Percentiles rank a stretch among this genome's conserved stretches.
Evolutionary conservation across 2,797 vertebrate species (phyloP).

Genomic region (Streptopelia turtur): DNA sequence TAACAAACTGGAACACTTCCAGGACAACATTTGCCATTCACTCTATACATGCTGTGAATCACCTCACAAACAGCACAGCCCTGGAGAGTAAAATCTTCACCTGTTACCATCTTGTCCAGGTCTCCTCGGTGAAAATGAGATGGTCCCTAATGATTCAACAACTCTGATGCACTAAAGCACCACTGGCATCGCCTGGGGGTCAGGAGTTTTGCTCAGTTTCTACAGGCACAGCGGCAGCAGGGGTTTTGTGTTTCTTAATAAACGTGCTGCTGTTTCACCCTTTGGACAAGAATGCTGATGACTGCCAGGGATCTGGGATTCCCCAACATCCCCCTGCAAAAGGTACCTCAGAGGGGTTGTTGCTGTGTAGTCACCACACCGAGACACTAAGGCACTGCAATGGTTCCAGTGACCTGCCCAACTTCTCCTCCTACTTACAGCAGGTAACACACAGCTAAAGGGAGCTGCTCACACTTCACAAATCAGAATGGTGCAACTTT

Average conservation of each 20-base stretch:
- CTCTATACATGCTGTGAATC: not conserved
- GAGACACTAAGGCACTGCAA: not conserved
- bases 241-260: not conserved
- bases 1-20: not conserved
- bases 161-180: not conserved
- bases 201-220: not conserved
- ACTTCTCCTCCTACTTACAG: not conserved
- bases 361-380: not conserved
- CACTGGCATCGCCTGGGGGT: not conserved
- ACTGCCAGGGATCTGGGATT: not conserved
- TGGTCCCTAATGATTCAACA: not conserved
- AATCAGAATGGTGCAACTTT: not conserved
- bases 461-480: not conserved
- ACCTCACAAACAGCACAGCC: not conserved
- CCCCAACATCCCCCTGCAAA: not conserved
- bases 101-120: not conserved
- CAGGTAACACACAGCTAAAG: not conserved
- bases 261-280: not conserved
- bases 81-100: not conserved
- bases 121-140: not conserved
- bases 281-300: not conserved
- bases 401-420: fast-evolving
- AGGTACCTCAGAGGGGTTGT: not conserved
- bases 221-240: fast-evolving
- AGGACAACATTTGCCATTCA: not conserved